Base-by-base conservation (phyloP, 1,140 invertebrate species). In the Drosophila ogumai region DNA sequence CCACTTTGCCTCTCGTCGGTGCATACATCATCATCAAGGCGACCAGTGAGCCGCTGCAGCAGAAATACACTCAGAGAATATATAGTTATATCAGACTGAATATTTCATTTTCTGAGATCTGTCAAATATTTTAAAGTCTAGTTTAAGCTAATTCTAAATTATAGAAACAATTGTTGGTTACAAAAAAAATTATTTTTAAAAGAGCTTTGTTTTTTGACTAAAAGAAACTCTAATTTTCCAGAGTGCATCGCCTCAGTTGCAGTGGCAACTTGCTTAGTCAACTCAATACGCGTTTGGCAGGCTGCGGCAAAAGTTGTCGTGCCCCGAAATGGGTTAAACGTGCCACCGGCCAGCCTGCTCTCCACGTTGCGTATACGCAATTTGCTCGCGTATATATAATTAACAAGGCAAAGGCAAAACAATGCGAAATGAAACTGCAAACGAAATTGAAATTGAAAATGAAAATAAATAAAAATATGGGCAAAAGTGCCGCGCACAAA, bases 321-420 rank as follows among this genome's bases (percentile, higher is more conserved):
- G 84, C 65, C 84, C 76, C 84, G 36, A 87, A 87, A 87, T 87
- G 84, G 84, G 84, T 81, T 88, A 87, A 87, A 87, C 84, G 84
- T 84, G 84, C 80, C 74, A 82, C 82, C 75, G 68, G 74, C 47
- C 67, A 77, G 61, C 46, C 74, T 47, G 67, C 61, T 22, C 44
- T 47, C 54, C 60, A 80, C 73, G 69, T 75, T 87, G 84, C 84
- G 84, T 87, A 88, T 87, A 87, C 84, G 84, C 84, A 87, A 60
- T 73, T 63, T 46, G 66, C 22, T 54, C 75, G 19, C 55, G 50
- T 73, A 47, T n/a, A 61, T 86, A 76, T 87, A 87, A 87, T 87
- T 88, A 80, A 77, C 41, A 47, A 76, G 32, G 15, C 31, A 32
- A 40, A 31, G 61, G 36, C 61, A 52, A 46, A 75, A 63, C 19